These are phyloP conservation scores for Drosophila baimaii DNA, from an alignment of 1,140 invertebrate genomes.

Conservation along the genomic window DNA sequence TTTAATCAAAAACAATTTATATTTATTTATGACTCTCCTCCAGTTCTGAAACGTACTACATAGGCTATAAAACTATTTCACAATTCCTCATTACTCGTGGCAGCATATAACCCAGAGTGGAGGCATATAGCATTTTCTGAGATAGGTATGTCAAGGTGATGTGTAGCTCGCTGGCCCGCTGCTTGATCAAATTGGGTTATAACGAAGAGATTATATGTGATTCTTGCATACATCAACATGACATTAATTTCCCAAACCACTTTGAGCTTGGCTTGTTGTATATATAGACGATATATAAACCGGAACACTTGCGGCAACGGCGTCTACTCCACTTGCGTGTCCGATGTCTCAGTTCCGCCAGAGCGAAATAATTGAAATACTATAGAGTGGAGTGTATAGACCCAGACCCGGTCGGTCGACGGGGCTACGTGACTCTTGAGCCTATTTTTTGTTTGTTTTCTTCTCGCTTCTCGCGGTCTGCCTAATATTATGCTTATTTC, in stretches of 20 bases:
- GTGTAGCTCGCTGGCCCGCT: constrained; percentile 21
- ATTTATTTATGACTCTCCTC: not conserved
- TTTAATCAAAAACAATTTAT: constrained; percentile 28
- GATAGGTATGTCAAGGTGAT: constrained; percentile 78
- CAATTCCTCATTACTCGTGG: constrained; percentile 45
- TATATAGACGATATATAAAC: constrained; percentile 36
- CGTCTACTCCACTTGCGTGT: constrained; percentile 49
- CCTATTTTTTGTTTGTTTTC: constrained; percentile 27
- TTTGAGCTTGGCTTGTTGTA: constrained; percentile 11
- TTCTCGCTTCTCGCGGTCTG: not conserved
- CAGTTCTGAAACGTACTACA: constrained; percentile 8
- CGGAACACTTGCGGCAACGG: constrained; percentile 47
- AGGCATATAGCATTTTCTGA: constrained; percentile 22
- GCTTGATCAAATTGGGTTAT: constrained; percentile 59
- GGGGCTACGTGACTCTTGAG: constrained; percentile 47
- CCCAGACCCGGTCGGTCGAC: constrained; percentile 14
- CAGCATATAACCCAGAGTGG: constrained; percentile 48
- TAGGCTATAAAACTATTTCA: constrained; percentile 41
- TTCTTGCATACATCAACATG: constrained; percentile 62
- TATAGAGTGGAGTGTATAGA: constrained; percentile 29
- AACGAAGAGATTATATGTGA: constrained; percentile 58
- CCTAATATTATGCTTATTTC: constrained; percentile 53
- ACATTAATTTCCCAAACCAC: constrained; percentile 43
- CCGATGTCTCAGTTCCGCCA: constrained; percentile 51
- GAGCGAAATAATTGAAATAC: constrained; percentile 54